phyloP scores from a whole-genome alignment of 2,113 vertebrate species.

The Brachyhypopomus occidentalis region DNA sequence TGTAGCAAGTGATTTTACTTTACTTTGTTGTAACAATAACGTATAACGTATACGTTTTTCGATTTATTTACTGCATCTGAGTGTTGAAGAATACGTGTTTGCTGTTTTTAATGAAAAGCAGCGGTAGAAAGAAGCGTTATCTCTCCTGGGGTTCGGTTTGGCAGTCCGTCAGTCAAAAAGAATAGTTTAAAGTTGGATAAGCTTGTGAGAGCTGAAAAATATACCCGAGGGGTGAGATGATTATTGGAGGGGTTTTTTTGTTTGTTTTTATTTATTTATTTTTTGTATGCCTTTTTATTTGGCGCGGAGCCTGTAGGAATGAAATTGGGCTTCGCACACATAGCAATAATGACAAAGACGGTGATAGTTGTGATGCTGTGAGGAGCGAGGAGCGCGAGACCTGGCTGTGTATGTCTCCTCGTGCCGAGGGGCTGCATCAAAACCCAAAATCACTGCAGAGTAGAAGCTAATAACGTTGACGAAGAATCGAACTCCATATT shows the following conservation, averaged over 20 bases:
- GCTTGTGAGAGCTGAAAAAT: not conserved
- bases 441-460: not conserved
- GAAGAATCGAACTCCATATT: not conserved
- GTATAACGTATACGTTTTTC: too few species aligned
- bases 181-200: constrained; percentile 37
- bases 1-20: not conserved
- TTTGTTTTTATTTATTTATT: too few species aligned
- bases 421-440: not conserved
- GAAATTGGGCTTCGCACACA: constrained; percentile 56
- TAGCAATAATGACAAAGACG: not conserved
- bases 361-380: constrained; percentile 6
- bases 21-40: not conserved
- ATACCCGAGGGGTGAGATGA: constrained; percentile 25
- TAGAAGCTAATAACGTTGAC: not conserved
- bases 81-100: not conserved
- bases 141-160: constrained; percentile 27
- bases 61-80: not conserved
- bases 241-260: not conserved
- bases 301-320: constrained; percentile 6
- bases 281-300: not conserved
- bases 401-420: not conserved
- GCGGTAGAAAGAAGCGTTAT: constrained; percentile 8
- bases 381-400: not conserved
- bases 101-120: constrained; percentile 27
- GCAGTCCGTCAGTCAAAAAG: constrained; percentile 31